Conservation (phyloP, 1,140 invertebrate genomes). For the Andricus grossulariae region DNA sequence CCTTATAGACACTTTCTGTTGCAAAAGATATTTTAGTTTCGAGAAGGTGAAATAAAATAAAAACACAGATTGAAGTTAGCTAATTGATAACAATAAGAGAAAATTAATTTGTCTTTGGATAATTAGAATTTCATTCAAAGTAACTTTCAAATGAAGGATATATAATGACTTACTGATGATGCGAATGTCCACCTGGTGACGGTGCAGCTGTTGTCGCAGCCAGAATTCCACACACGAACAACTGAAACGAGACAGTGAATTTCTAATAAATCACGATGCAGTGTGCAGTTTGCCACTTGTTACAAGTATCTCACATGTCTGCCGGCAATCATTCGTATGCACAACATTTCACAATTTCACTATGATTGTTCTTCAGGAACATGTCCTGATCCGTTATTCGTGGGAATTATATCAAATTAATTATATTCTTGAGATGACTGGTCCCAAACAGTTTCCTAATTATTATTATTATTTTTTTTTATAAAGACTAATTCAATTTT, state of each 20-base stretch:
- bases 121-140: slow-evolving; percentile 4
- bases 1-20: no score
- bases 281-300: slow-evolving; percentile 24
- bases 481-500: no score
- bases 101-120: slow-evolving; percentile 6
- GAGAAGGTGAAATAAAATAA: no score
- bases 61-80: no score
- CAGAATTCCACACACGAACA: slow-evolving; percentile 66
- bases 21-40: no score
- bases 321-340: slow-evolving; percentile 2
- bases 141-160: neutral
- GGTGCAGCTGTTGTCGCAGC: slow-evolving; percentile 60
- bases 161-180: slow-evolving; percentile 60
- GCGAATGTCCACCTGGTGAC: slow-evolving; percentile 49
- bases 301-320: slow-evolving; percentile 1
- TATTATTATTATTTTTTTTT: no score
- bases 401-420: no score
- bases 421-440: no score
- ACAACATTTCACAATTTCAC: neutral
- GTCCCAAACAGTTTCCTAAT: no score
- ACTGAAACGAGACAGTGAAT: slow-evolving; percentile 60
- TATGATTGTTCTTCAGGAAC: neutral
- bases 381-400: no score
- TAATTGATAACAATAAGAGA: no score
- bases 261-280: slow-evolving; percentile 39